Evolutionary conservation across 2,797 vertebrate species (phyloP), one percentile per base, ranked within the genome.

Genomic region (Danionella dracula): DNA sequence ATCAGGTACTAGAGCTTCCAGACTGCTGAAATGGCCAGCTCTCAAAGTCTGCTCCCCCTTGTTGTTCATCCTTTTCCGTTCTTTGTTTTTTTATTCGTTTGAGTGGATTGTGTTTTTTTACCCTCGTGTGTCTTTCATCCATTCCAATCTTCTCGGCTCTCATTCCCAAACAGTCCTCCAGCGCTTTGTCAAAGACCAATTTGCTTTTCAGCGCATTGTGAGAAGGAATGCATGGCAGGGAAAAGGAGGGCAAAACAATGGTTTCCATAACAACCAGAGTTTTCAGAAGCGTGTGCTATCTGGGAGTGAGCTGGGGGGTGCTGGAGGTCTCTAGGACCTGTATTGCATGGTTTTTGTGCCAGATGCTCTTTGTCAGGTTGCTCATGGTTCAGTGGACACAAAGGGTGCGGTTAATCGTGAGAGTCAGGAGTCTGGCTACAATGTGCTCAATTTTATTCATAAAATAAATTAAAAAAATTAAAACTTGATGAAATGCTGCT

Each of bases 151-250:
- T 82, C 10, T 49, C 53, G 27, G 68, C 71, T 76, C 80, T 76
- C 83, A 81, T 84, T 81, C 85, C 76, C 79, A 72, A 83, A 79
- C 81, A 78, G 46, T 78, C 81, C 84, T 73, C 81, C 72, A 83
- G 76, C 58, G 76, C 82, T 89, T 87, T 89, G 86, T 88, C 74
- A 73, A 79, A 83, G 80, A 79, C 83, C 82, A 86, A 88, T 90
- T 90, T 86, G 79, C 82, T 88, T 89, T 89, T 89, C 89, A 87
- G 82, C 86, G 60, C 81, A 77, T 84, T 82, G 79, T 88, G 81
- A 42, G 48, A 77, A 86, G 85, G 88, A 90, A 90, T 90, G 87
- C 80, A 78, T 78, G 81, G 77, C 84, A 90, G 87, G 86, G 86
- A 86, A 83, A 82, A 87, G 84, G 73, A 84, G 72, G 80, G 79